These are phyloP conservation scores for Pseudomugil tenellus DNA, from an alignment of 2,797 vertebrate genomes.

Conservation along the genomic window DNA sequence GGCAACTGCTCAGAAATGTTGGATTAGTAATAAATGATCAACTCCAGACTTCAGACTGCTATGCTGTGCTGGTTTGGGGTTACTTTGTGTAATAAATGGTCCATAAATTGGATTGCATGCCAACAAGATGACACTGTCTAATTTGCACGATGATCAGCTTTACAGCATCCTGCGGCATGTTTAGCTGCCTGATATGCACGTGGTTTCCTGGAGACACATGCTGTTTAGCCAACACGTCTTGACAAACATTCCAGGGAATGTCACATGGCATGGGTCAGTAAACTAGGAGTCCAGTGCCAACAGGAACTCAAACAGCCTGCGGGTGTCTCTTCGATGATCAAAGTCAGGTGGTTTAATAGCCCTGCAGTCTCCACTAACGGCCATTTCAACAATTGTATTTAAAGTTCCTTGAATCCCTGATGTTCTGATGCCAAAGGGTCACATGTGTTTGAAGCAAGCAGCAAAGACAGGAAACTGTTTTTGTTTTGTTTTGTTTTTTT, in stretches of 20 bases:
- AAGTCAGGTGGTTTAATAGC: conserved; percentile 45
- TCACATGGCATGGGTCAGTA: conserved; percentile 50
- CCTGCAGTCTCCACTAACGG: conserved; percentile 12
- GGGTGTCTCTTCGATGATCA: conserved; percentile 51
- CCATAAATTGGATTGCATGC: not conserved
- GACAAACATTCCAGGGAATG: conserved; percentile 53
- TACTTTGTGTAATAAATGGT: no score
- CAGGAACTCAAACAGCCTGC: conserved; percentile 42
- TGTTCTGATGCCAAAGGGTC: conserved; percentile 12
- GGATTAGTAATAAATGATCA: no score
- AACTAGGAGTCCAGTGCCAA: conserved; percentile 21
- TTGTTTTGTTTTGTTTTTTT: no score
- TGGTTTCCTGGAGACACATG: conserved; percentile 42
- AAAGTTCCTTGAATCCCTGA: conserved; percentile 4
- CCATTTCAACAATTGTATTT: conserved; percentile 3
- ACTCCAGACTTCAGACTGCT: not conserved
- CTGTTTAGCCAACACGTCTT: conserved; percentile 27
- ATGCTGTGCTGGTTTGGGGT: not conserved
- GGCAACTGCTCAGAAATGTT: not conserved
- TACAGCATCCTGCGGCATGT: conserved; percentile 8
- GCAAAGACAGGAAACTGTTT: conserved; percentile 1
- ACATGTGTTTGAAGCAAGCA: not conserved
- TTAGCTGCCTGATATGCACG: conserved; percentile 16
- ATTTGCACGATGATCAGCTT: conserved; percentile 9
- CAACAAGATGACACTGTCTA: conserved; percentile 1